phyloP scores from a whole-genome alignment of 1,140 invertebrate genomes.

The Maconellicoccus hirsutus region DNA sequence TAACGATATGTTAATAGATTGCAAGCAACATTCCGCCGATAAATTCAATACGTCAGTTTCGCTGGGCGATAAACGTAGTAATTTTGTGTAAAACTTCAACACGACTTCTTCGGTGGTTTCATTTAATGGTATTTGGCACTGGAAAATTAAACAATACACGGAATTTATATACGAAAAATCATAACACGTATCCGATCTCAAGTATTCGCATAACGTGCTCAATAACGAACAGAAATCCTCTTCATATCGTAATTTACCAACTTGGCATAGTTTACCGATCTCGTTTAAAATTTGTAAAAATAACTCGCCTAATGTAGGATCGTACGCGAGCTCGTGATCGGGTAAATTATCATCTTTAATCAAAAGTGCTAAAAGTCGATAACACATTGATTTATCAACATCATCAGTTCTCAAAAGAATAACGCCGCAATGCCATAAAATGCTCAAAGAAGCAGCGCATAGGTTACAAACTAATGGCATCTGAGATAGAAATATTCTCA shows the following conservation, averaged over 20 bases:
- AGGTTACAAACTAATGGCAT: not conserved
- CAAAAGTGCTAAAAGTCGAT: not conserved
- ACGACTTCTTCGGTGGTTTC: not conserved
- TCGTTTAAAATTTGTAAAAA: not conserved
- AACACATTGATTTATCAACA: not conserved
- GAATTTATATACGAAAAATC: not conserved
- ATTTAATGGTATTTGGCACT: not conserved
- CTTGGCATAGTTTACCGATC: not conserved
- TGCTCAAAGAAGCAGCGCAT: not conserved
- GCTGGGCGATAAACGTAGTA: not conserved
- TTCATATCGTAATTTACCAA: not conserved
- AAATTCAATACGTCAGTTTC: not conserved
- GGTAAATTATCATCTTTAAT: not conserved
- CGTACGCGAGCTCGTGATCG: not conserved
- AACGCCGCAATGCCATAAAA: not conserved
- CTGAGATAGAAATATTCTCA: not conserved
- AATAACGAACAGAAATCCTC: not conserved
- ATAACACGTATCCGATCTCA: not conserved
- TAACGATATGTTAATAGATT: not conserved
- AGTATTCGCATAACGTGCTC: not conserved
- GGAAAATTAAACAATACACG: not conserved
- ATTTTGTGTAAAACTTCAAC: not conserved
- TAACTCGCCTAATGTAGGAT: not conserved
- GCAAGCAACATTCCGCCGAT: not conserved
- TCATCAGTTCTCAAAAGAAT: not conserved